These are phyloP conservation scores for Ptychobarbus kaznakovi DNA, from an alignment of 2,797 vertebrate species.

Conservation along the genomic window DNA sequence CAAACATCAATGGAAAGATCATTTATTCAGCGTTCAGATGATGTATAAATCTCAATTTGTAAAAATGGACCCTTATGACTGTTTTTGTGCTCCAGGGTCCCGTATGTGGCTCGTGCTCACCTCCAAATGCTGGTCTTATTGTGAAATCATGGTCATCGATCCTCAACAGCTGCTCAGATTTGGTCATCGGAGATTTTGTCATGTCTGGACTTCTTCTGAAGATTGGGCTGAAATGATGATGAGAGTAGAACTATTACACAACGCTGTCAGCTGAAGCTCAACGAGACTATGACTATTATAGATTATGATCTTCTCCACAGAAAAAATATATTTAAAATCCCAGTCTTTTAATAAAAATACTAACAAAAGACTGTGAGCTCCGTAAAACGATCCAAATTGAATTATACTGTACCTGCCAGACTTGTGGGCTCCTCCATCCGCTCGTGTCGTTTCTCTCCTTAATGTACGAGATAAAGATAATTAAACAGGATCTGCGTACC, in stretches of 20 bases:
- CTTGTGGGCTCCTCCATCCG: constrained; percentile 73
- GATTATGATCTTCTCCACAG: neutral
- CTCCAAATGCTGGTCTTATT: constrained; percentile 98
- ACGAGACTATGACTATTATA: neutral
- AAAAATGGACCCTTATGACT: too few species aligned
- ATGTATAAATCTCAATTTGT: too few species aligned
- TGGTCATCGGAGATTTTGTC: constrained; percentile 93
- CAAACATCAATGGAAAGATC: too few species aligned
- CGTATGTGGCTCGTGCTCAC: constrained; percentile 71
- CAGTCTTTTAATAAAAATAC: neutral
- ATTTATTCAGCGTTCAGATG: too few species aligned
- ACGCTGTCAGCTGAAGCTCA: neutral
- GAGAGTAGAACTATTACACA: neutral
- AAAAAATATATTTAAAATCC: neutral
- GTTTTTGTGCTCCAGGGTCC: too few species aligned
- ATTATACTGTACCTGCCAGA: constrained; percentile 71
- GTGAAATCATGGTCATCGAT: constrained; percentile 98
- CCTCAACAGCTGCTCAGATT: constrained; percentile 95
- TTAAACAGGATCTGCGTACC: neutral
- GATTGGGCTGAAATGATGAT: constrained; percentile 79
- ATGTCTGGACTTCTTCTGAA: constrained; percentile 93
- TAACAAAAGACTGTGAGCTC: neutral
- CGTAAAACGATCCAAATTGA: neutral
- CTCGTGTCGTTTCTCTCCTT: constrained; percentile 73
- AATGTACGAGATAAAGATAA: constrained; percentile 62